Conservation (phyloP, 1,140 invertebrate genomes). For the Cryptotermes secundus region DNA sequence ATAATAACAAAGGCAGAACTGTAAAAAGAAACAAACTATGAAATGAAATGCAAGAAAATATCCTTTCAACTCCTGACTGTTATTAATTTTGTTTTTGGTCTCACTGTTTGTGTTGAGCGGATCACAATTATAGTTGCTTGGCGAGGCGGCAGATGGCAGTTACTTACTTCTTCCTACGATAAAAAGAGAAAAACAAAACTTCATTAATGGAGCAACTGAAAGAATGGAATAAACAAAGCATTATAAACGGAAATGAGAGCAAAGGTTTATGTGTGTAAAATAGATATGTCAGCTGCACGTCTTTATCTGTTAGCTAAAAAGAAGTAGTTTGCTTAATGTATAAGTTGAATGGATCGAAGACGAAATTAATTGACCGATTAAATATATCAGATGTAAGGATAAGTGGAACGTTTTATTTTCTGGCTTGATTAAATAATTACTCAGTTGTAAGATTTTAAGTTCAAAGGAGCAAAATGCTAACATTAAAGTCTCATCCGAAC, state of each 20-base stretch:
- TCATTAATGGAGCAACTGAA: slow-evolving; percentile 4
- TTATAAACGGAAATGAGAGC: not conserved
- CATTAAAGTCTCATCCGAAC: no score
- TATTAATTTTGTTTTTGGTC: slow-evolving; percentile 9
- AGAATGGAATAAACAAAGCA: not conserved
- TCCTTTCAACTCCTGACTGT: not conserved
- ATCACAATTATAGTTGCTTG: slow-evolving; percentile 15
- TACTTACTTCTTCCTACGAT: slow-evolving; percentile 27
- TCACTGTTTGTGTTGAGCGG: not conserved
- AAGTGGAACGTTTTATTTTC: not conserved
- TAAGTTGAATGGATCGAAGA: not conserved
- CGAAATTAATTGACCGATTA: not conserved
- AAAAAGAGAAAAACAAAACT: slow-evolving; percentile 25
- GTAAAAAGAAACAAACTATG: not conserved
- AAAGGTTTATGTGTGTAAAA: not conserved
- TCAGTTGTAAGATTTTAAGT: no score
- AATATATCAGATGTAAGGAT: not conserved
- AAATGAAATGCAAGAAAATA: not conserved
- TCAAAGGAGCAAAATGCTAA: no score
- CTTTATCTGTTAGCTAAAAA: not conserved
- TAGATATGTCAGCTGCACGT: not conserved
- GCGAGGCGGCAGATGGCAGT: slow-evolving; percentile 20
- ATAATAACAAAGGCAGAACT: not conserved
- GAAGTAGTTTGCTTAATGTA: not conserved
- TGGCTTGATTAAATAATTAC: no score